Evolutionary conservation across 64 coral and sea anemone species (phyloP).

Genomic region (Actinia tenebrosa): DNA sequence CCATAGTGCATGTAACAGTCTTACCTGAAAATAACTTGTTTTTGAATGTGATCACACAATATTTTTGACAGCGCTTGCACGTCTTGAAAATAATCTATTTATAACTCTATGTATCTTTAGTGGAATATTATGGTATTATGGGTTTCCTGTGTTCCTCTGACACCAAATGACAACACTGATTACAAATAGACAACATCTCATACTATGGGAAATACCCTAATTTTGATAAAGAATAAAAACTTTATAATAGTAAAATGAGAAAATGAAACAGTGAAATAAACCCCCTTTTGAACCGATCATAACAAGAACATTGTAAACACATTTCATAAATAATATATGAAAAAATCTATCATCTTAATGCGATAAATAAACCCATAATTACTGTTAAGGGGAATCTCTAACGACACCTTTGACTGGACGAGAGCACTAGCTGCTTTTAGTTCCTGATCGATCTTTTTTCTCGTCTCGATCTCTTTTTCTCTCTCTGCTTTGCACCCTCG

Average conservation of each 20-base stretch:
- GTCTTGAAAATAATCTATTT: too few relatives aligned
- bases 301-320: neutral
- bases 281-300: neutral
- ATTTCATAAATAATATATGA: neutral
- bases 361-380: neutral
- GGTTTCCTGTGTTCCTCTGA: neutral
- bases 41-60: too few relatives aligned
- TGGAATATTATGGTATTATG: neutral
- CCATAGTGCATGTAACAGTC: too few relatives aligned
- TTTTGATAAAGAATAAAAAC: too few relatives aligned
- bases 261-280: neutral
- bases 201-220: neutral
- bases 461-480: constrained; percentile 58
- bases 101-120: too few relatives aligned
- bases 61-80: too few relatives aligned
- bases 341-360: neutral
- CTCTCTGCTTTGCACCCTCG: constrained; percentile 31
- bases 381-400: neutral
- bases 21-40: too few relatives aligned
- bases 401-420: constrained; percentile 62
- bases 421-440: constrained; percentile 52
- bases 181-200: neutral
- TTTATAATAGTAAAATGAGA: neutral
- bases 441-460: constrained; percentile 67
- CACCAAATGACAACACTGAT: too few relatives aligned